Conservation (phyloP, 1,140 invertebrate species). For the Eupeodes corollae region DNA sequence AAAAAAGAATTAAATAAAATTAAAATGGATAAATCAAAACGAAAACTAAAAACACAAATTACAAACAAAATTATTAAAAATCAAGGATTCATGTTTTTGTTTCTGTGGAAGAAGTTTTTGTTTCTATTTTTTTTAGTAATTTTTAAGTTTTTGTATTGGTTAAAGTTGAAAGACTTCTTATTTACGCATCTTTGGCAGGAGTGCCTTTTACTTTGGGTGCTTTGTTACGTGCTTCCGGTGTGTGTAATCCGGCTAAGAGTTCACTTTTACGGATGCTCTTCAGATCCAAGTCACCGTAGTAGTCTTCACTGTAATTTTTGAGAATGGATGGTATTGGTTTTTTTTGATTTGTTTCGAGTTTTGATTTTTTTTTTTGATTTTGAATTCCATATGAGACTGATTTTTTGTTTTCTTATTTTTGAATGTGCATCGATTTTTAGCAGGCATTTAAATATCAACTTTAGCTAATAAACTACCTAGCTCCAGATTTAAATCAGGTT, state of each 20-base stretch:
- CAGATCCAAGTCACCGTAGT: conserved; percentile 87
- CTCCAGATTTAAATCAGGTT: too few species aligned
- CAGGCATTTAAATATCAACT: too few species aligned
- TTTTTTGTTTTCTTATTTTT: too few species aligned
- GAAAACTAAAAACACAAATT: not conserved
- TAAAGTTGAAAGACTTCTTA: not conserved
- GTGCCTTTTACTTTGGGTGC: conserved; percentile 34
- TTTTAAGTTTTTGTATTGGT: not conserved
- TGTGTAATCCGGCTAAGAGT: conserved; percentile 64
- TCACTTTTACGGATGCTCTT: conserved; percentile 88
- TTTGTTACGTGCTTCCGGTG: conserved; percentile 41
- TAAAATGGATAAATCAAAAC: too few species aligned
- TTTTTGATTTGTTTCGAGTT: too few species aligned
- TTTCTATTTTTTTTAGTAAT: not conserved
- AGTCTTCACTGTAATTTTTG: conserved; percentile 74
- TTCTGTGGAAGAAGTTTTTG: not conserved
- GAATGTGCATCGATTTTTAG: too few species aligned
- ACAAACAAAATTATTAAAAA: not conserved
- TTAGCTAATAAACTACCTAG: too few species aligned
- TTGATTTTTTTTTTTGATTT: too few species aligned
- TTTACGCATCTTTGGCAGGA: conserved; percentile 18
- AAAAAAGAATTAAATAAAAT: too few species aligned
- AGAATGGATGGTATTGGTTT: not conserved
- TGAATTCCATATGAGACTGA: too few species aligned
- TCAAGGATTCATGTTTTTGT: not conserved